These are phyloP conservation scores for Halesus radiatus DNA, from an alignment of 1,140 invertebrate species.

Conservation along the genomic window DNA sequence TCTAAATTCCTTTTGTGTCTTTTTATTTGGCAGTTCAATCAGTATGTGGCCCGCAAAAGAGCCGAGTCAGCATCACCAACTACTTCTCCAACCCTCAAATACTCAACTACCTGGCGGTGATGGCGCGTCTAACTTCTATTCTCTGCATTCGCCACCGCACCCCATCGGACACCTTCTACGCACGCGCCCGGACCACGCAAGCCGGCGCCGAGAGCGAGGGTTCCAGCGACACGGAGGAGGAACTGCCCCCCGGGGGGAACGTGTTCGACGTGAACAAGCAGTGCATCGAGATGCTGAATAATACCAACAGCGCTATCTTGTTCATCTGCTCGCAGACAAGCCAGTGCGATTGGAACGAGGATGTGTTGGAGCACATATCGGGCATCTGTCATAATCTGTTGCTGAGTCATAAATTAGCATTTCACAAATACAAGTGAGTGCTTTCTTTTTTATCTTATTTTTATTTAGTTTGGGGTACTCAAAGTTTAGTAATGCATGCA, in stretches of 20 bases:
- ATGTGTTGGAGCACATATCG: slow-evolving; percentile 77
- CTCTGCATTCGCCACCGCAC: slow-evolving; percentile 67
- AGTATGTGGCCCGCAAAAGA: slow-evolving; percentile 37
- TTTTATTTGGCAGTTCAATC: slow-evolving; percentile 51
- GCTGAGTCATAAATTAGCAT: slow-evolving; percentile 79
- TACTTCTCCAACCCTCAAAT: slow-evolving; percentile 48
- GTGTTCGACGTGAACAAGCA: slow-evolving; percentile 61
- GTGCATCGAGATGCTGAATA: slow-evolving; percentile 74
- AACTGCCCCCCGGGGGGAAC: slow-evolving; percentile 61
- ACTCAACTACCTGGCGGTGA: slow-evolving; percentile 63
- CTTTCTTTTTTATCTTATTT: slow-evolving; percentile 22
- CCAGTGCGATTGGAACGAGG: slow-evolving; percentile 72
- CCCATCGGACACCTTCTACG: slow-evolving; percentile 66
- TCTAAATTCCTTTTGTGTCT: background rate
- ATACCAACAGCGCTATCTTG: slow-evolving; percentile 73
- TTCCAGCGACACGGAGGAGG: slow-evolving; percentile 70
- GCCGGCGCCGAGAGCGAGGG: slow-evolving; percentile 68
- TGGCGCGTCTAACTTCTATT: slow-evolving; percentile 66
- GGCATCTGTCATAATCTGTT: slow-evolving; percentile 85
- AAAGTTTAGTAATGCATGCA: too few relatives aligned
- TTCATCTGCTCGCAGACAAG: slow-evolving; percentile 74
- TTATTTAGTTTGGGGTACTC: too few relatives aligned
- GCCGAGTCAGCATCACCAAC: slow-evolving; percentile 20
- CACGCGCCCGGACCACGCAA: slow-evolving; percentile 61
- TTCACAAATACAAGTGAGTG: slow-evolving; percentile 80